These are phyloP conservation scores for Gavia stellata DNA, from an alignment of 2,113 vertebrate species.

Conservation along the genomic window DNA sequence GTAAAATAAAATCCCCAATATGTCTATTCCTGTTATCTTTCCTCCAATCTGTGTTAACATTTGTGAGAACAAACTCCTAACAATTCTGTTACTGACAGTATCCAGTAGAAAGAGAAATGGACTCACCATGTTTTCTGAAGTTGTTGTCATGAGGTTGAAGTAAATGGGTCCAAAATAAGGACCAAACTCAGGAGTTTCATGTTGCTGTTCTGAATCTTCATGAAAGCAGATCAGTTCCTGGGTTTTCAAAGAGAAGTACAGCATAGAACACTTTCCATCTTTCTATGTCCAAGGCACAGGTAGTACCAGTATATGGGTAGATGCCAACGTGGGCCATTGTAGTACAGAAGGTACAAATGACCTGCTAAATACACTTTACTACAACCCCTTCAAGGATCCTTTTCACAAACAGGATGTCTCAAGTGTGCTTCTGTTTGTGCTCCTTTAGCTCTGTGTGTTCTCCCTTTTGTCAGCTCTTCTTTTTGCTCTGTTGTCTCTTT, in stretches of 20 bases:
- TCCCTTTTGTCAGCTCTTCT: not conserved
- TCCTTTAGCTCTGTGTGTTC: not conserved
- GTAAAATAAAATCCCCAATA: not conserved
- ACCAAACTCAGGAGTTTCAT: not conserved
- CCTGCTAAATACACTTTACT: not conserved
- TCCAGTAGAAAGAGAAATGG: not conserved
- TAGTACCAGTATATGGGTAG: not conserved
- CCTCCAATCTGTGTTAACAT: not conserved
- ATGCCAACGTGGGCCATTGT: fast-evolving
- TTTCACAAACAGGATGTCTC: not conserved
- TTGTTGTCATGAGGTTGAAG: not conserved
- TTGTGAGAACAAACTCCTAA: not conserved
- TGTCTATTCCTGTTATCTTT: not conserved
- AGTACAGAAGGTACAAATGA: not conserved
- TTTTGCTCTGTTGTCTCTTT: not conserved
- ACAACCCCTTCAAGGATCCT: not conserved
- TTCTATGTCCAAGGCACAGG: not conserved
- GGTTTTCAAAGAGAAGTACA: not conserved
- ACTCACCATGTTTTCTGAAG: not conserved
- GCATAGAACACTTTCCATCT: not conserved
- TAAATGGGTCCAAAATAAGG: not conserved
- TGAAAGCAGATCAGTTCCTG: not conserved
- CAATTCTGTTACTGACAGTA: not conserved
- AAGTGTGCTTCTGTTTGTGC: not conserved
- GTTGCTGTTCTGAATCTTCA: not conserved